Conservation (phyloP, 2,797 vertebrate species). For the Crenichthys baileyi region DNA sequence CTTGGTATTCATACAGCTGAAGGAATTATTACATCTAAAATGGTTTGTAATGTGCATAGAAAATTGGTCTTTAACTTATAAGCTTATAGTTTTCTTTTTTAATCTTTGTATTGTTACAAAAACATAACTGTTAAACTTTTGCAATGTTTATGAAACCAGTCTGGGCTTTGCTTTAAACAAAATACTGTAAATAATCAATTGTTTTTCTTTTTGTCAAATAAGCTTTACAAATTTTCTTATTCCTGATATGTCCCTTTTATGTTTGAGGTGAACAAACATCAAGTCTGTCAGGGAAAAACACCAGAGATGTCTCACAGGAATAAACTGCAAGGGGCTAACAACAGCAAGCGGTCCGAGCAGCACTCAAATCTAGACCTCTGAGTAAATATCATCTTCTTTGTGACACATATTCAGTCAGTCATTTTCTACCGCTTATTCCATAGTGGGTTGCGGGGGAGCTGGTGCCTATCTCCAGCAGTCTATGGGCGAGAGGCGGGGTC, state of each 20-base stretch:
- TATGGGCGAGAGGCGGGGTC: too few relatives aligned
- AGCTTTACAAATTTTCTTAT: slow-evolving; percentile 6
- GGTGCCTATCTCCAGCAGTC: too few relatives aligned
- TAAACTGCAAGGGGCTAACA: slow-evolving; percentile 41
- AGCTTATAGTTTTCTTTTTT: too few relatives aligned
- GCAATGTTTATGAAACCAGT: not conserved
- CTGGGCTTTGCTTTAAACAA: not conserved
- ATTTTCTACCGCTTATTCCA: too few relatives aligned
- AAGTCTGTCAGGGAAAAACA: slow-evolving; percentile 30
- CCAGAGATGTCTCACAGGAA: slow-evolving; percentile 35
- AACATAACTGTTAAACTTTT: not conserved
- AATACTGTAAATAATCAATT: not conserved
- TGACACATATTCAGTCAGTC: slow-evolving; percentile 9
- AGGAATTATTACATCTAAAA: slow-evolving; percentile 19
- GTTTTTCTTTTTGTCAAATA: not conserved
- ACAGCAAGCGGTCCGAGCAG: slow-evolving; percentile 44
- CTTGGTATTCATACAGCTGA: slow-evolving; percentile 28
- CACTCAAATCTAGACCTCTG: slow-evolving; percentile 62
- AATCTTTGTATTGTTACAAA: not conserved
- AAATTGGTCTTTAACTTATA: not conserved
- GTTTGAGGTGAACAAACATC: slow-evolving; percentile 16
- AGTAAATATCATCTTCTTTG: slow-evolving; percentile 59
- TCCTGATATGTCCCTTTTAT: slow-evolving; percentile 15
- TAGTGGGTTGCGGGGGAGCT: too few relatives aligned
- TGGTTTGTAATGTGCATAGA: not conserved